These are phyloP conservation scores for Calephelis virginiensis DNA, from an alignment of 1,140 invertebrate genomes.

Conservation along the genomic window DNA sequence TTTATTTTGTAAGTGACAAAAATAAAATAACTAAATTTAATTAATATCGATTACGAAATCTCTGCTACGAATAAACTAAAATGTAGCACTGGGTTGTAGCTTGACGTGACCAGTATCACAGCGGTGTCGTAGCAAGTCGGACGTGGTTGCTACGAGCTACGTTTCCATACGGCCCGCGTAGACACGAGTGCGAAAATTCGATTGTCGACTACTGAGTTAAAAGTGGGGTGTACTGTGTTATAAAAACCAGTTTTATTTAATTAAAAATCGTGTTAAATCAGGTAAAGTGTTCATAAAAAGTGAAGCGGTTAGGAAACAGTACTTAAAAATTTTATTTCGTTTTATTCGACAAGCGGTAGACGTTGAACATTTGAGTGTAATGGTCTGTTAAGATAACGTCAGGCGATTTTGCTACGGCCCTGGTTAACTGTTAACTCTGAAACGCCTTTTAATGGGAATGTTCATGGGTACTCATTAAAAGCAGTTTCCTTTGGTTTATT, in stretches of 20 bases:
- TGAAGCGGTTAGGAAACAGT: constrained; percentile 46
- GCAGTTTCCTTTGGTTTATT: constrained; percentile 2
- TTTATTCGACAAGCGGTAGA: constrained; percentile 50
- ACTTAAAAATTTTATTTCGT: constrained; percentile 50
- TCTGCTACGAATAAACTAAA: constrained; percentile 59
- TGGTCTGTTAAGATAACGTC: constrained; percentile 66
- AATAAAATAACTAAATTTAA: constrained; percentile 32
- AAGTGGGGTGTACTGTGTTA: constrained; percentile 40
- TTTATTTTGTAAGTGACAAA: background rate
- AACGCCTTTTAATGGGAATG: constrained; percentile 23
- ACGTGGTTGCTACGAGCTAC: constrained; percentile 41
- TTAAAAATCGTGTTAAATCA: constrained; percentile 25
- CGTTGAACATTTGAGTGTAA: constrained; percentile 57
- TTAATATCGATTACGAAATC: constrained; percentile 55
- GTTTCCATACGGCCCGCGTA: constrained; percentile 25
- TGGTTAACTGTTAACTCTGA: constrained; percentile 39
- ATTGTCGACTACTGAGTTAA: constrained; percentile 5
- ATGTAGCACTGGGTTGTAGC: constrained; percentile 55
- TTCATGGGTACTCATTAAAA: constrained; percentile 21
- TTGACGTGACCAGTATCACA: constrained; percentile 62
- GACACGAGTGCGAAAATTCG: constrained; percentile 10
- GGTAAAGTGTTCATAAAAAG: constrained; percentile 44
- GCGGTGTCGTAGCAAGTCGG: constrained; percentile 56
- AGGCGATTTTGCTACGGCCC: constrained; percentile 36
- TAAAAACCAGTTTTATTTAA: constrained; percentile 28